These are phyloP conservation scores for Thomomys bottae DNA, from an alignment of 2,113 vertebrate species.

Conservation along the genomic window DNA sequence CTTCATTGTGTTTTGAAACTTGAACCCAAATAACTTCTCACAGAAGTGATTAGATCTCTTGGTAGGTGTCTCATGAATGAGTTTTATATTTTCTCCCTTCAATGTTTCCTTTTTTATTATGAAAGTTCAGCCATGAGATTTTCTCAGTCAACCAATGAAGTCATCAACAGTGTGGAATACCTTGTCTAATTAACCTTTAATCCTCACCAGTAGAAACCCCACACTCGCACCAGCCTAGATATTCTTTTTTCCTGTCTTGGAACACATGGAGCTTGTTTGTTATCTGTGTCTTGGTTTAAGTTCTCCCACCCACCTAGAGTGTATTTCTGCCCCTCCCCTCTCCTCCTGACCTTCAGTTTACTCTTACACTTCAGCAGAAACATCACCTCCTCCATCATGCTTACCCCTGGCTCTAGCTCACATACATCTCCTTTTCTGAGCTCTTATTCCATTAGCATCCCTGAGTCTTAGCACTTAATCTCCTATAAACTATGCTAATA, in stretches of 20 bases:
- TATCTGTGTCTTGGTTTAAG: neutral
- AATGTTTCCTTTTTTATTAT: neutral
- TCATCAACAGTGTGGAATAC: neutral
- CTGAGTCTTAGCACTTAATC: slow-evolving; percentile 63
- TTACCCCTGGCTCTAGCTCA: neutral
- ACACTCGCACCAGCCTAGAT: neutral
- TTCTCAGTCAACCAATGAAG: neutral
- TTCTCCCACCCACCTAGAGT: neutral
- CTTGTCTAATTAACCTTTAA: neutral
- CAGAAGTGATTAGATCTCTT: neutral
- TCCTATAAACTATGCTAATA: slow-evolving; percentile 56
- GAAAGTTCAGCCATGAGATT: neutral
- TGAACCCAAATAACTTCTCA: neutral
- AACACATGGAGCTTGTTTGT: neutral
- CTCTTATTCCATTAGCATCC: slow-evolving; percentile 43
- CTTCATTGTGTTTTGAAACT: slow-evolving; percentile 39
- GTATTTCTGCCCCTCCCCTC: neutral
- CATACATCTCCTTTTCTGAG: slow-evolving; percentile 29
- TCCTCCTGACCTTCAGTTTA: slow-evolving; percentile 7
- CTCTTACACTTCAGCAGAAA: neutral
- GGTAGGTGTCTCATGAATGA: neutral
- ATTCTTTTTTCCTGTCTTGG: neutral
- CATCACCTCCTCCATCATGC: slow-evolving; percentile 1
- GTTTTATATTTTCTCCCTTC: slow-evolving; percentile 18
- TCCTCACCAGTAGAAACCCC: neutral